Conservation (phyloP, 1,140 invertebrate species). For the Thereuonema tuberculata region DNA sequence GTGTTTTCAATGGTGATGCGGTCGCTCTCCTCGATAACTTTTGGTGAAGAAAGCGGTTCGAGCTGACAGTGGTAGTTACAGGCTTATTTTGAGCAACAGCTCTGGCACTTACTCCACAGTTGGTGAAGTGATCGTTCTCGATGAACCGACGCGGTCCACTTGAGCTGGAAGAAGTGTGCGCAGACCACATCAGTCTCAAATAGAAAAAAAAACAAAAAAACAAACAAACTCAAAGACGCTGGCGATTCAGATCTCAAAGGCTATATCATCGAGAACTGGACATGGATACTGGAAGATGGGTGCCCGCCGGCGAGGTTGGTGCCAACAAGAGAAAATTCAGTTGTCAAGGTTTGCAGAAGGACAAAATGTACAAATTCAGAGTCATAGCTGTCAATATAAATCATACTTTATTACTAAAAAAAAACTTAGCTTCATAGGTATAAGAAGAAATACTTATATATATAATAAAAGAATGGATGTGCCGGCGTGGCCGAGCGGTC, state of each 20-base stretch:
- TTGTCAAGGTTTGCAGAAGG: constrained; percentile 84
- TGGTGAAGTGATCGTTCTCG: constrained; percentile 75
- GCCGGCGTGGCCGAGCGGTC: too few relatives aligned
- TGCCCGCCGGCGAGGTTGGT: constrained; percentile 72
- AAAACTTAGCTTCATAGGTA: too few relatives aligned
- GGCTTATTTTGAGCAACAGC: constrained; percentile 63
- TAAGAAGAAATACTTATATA: too few relatives aligned
- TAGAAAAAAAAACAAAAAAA: constrained; percentile 90
- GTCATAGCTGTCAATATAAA: constrained; percentile 97
- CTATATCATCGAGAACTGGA: constrained; percentile 97
- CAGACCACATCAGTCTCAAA: constrained; percentile 81
- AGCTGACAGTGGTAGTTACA: constrained; percentile 81
- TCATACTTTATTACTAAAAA: too few relatives aligned
- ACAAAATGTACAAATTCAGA: constrained; percentile 96
- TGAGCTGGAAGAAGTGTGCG: constrained; percentile 68
- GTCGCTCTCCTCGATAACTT: constrained; percentile 49
- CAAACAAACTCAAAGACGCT: constrained; percentile 83
- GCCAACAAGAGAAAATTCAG: constrained; percentile 64
- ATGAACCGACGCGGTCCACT: constrained; percentile 69
- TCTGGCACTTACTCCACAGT: constrained; percentile 67
- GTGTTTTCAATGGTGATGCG: constrained; percentile 32
- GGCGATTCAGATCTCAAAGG: constrained; percentile 86
- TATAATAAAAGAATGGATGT: too few relatives aligned
- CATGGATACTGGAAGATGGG: constrained; percentile 78
- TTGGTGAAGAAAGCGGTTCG: constrained; percentile 69